Percentiles rank a stretch among this genome's conserved stretches.
Evolutionary conservation across 2,113 vertebrate genomes (phyloP).

Genomic region (Perca schrenkii): DNA sequence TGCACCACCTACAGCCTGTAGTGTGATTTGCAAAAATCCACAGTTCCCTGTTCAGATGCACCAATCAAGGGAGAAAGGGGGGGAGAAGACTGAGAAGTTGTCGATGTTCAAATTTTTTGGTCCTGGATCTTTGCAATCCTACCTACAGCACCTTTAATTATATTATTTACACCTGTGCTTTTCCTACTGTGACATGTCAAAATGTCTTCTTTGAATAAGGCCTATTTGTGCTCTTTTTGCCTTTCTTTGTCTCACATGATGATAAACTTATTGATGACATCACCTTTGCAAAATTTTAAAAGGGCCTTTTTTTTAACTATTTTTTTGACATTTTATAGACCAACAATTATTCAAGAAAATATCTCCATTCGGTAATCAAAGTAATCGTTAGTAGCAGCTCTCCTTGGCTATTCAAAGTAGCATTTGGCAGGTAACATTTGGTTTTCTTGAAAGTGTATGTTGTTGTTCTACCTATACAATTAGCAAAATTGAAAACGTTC

Average conservation of each 20-base stretch:
- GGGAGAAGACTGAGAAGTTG: too few relatives aligned
- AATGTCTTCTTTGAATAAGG: not conserved
- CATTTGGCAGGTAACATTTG: not conserved
- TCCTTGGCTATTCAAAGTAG: not conserved
- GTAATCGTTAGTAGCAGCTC: not conserved
- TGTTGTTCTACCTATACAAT: too few relatives aligned
- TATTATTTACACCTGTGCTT: not conserved
- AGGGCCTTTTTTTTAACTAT: too few relatives aligned
- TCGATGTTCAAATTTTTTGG: too few relatives aligned
- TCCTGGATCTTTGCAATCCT: too few relatives aligned
- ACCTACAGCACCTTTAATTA: too few relatives aligned
- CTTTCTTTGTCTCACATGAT: not conserved
- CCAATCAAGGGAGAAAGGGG: too few relatives aligned
- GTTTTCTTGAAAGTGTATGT: not conserved
- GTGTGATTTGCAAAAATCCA: too few relatives aligned
- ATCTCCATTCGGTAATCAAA: not conserved
- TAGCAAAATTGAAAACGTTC: not conserved
- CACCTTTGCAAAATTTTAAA: not conserved
- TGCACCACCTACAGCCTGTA: too few relatives aligned
- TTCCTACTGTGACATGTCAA: too few relatives aligned
- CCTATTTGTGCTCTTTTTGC: not conserved
- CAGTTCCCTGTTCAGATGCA: too few relatives aligned
- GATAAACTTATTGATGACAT: not conserved
- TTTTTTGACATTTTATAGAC: not conserved
- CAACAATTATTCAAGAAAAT: not conserved